Evolutionary conservation across 2,888 invertebrate genomes (phyloP), one percentile per base, ranked within the genome.

Genomic region (Dinocampus coccinellae): DNA sequence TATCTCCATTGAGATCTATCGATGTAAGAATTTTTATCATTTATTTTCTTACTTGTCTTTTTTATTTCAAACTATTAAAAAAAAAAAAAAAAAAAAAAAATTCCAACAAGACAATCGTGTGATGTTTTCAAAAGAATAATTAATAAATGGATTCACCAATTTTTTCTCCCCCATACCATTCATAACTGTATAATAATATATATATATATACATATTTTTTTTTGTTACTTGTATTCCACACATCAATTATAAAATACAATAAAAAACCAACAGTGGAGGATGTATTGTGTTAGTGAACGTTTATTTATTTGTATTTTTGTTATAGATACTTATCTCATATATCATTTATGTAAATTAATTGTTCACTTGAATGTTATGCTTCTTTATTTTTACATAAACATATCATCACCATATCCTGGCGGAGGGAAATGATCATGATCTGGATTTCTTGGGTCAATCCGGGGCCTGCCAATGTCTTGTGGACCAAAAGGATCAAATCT

Each of bases 401-500:
- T 93, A 83, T 93, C 91, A 82, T 93, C 91, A 82, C 93, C 92
- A 81, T 91, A 92, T 75, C 93, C 93, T 9, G 94, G 94, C n/a
- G 93, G 93, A 13, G 92, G 92, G 61, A 94, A 88, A 79, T 95
- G 93, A 86, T 95, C 94, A 13, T 92, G 91, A 82, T 93, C 93
- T 0, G 93, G 93, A 53, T 76, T 60, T 33, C 77, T 72, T 0
- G 26, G 73, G 62, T 83, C 82, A 9, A 82, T 82, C 62, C 84
- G 79, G 3, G 88, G 89, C 13, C 58, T 70, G 34, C 77, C 68
- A 2, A 74, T 9, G 39, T 87, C 90, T 6, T 90, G 90, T 0
- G 95, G 95, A 0, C 93, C 92, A 84, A 95, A 93, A 0, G 96
- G 97, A 88, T 97, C 96, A 86, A 95, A 97, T 69, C 96, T 90